Base-by-base conservation (phyloP, 2,797 vertebrate species). In the Synanceia verrucosa region DNA sequence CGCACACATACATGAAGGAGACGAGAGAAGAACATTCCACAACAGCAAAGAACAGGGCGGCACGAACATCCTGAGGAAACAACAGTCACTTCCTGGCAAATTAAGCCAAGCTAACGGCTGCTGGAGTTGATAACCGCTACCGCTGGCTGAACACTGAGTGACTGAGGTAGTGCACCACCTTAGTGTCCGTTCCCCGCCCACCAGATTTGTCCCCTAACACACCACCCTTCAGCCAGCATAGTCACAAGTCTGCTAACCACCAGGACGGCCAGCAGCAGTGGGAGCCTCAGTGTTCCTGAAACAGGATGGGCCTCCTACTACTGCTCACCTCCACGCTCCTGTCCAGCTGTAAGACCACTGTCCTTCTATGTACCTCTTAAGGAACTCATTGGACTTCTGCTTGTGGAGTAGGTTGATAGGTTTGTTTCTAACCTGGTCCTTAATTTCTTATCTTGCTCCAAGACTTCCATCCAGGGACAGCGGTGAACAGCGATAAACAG, bases 11-110 rank as follows among this genome's bases (percentile, higher is more conserved):
- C 19, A 53, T 0, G 21, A 28, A 56, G 66, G 55, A 65, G 70
- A 70, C 18, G 59, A 5, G 58, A 56, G 57, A 61, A 86, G 82
- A 86, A 94, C 91, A 94, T 94, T 94, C 88, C 93, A 91, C 79
- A 87, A 57, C 86, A 64, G 86, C 77, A 71, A 47, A 89, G 78
- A 77, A 71, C 53, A 43, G 46, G 81, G 88, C 70, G 39, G 82
- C 79, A 47, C 21, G 82, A 79, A 92, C 91, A 92, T 95, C 94
- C 94, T 93, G 88, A 95, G 94, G 94, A 95, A 95, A 90, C 91
- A 89, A 91, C 90, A 91, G 81, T 92, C 89, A 87, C 93, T 94
- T 95, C 94, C 94, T 94, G 88, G 67, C 76, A 89, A 92, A 91
- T 93, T 88, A 92, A 87, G 84, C 83, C 83, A 84, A 79, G 79